phyloP scores from a whole-genome alignment of 1,140 invertebrate genomes.

The Cecropterus lyciades region DNA sequence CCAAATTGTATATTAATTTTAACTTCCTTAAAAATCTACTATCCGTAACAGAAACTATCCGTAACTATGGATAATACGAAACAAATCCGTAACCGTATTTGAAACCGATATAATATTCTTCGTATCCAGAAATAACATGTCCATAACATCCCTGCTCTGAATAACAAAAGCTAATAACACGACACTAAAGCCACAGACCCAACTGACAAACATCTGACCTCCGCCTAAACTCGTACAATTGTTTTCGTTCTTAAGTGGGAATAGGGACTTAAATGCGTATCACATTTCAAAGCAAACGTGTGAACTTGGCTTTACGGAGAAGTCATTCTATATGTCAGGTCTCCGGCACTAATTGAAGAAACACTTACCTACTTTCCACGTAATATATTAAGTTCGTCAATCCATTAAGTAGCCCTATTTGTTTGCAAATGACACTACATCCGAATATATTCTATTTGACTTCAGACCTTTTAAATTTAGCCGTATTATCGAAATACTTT shows the following conservation, averaged over 20 bases:
- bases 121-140: too few species aligned
- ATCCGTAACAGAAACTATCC: too few species aligned
- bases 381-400: conserved; percentile 28
- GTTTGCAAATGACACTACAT: conserved; percentile 7
- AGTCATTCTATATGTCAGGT: conserved; percentile 39
- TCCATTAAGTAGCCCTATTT: conserved; percentile 10
- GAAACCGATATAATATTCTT: too few species aligned
- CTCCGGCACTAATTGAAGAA: conserved; percentile 54
- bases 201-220: too few species aligned
- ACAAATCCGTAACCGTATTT: too few species aligned
- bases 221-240: conserved; percentile 15
- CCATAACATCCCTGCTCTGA: too few species aligned
- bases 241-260: conserved; percentile 28
- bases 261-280: conserved; percentile 10
- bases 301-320: conserved; percentile 26
- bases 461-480: background rate
- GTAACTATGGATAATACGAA: too few species aligned
- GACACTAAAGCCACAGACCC: too few species aligned
- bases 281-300: conserved; percentile 28
- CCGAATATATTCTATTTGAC: background rate
- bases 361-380: conserved; percentile 32
- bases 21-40: too few species aligned
- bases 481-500: conserved; percentile 6
- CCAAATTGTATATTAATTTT: too few species aligned
- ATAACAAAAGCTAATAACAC: too few species aligned